Evolutionary conservation across 2,113 vertebrate species (phyloP), one percentile per base, ranked within the genome.

Genomic region (Rousettus leschenaultii): DNA sequence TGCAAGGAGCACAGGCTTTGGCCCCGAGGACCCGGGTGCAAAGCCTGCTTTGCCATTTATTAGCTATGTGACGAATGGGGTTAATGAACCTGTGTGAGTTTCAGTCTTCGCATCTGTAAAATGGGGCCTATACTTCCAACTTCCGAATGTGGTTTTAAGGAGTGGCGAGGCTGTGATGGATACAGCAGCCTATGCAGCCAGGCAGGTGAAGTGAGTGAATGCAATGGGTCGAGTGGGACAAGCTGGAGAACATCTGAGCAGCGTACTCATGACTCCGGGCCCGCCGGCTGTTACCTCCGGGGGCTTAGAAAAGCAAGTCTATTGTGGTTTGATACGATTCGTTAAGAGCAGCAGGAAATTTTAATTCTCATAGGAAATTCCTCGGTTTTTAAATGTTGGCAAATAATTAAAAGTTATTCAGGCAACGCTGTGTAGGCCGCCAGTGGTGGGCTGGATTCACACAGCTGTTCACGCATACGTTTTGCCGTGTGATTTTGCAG

Each of bases 261-360:
- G 15, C 38, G 18, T 5, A n/a, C 3, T 5, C 0, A 1, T 38
- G 77, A 61, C 43, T 1, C 2, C 2, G 26, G 1, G 21, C 26
- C 14, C 15, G 78, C 9, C 16, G 5, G 0, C 9, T 11, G 15
- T 55, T 19, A 22, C 40, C 15, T 30, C n/a, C 35, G 59, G 43
- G 43, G 16, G 45, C 57, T 80, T 65, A 75, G 43, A 82, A 19
- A 35, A 40, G 21, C 35, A 66, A 55, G 48, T 35, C 57, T 43
- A 8, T 38, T 59, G 28, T 57, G 40, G 33, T 71, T 9, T 14
- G 1, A 35, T 70, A 2, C 12, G 12, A 59, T 43, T 75, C 63
- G 55, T 83, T 59, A 85, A 94, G 65, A 94, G 18, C 70, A 85
- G 40, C 26, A 83, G 77, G 30, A 21, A 38, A 35, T 38, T 51